Conservation (phyloP, 2,888 invertebrate species). For the Norana najaformis region DNA sequence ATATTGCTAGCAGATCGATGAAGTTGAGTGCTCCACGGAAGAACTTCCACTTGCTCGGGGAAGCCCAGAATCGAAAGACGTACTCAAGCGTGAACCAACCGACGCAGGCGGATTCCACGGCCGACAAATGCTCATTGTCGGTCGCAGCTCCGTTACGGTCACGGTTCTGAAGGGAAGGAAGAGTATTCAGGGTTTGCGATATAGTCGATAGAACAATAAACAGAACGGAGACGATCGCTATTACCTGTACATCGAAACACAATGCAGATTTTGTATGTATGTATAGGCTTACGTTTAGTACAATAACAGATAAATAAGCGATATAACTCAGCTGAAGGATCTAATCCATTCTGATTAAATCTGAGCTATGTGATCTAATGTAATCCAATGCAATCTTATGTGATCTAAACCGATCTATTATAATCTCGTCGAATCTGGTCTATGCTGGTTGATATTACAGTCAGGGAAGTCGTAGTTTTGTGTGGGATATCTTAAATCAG, state of each 20-base stretch:
- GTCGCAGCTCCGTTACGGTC: conserved; percentile 32
- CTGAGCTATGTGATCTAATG: too few relatives aligned
- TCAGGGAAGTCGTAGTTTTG: too few relatives aligned
- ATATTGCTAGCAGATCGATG: conserved; percentile 95
- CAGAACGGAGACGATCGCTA: conserved; percentile 87
- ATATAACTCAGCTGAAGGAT: too few relatives aligned
- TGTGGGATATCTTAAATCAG: too few relatives aligned
- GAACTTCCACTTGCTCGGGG: conserved; percentile 99
- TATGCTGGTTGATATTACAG: too few relatives aligned
- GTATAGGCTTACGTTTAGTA: too few relatives aligned
- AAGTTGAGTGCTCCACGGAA: conserved; percentile 98
- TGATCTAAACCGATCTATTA: too few relatives aligned
- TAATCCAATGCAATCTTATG: too few relatives aligned
- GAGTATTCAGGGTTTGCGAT: conserved; percentile 35
- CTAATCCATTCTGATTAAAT: too few relatives aligned
- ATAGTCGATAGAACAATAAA: conserved; percentile 36
- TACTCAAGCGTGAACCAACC: conserved; percentile 97
- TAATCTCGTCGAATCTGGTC: too few relatives aligned
- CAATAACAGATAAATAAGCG: too few relatives aligned
- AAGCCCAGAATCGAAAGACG: conserved; percentile 91
- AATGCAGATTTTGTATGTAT: neutral
- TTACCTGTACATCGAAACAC: conserved; percentile 53
- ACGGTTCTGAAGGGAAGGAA: conserved; percentile 32
- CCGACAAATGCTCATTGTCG: conserved; percentile 71
- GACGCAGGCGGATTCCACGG: conserved; percentile 98